Percentiles rank a stretch among this genome's conserved stretches.
Conservation (phyloP, 1,140 invertebrate genomes). For the Argopecten irradians region DNA sequence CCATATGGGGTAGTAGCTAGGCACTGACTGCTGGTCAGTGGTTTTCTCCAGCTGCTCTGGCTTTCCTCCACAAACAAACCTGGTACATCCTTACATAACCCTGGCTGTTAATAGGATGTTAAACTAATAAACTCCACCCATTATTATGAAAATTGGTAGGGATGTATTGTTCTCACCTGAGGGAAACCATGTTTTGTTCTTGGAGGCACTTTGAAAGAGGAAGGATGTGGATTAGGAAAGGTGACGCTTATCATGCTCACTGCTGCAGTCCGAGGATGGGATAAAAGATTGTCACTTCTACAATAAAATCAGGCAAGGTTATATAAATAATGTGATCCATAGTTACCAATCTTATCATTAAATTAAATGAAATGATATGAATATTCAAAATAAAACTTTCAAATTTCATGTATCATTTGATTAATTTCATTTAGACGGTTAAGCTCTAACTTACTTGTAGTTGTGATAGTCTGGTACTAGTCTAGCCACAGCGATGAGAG, state of each 20-base stretch:
- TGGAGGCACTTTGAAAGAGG: constrained; percentile 59
- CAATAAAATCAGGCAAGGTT: neutral
- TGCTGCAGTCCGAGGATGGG: constrained; percentile 60
- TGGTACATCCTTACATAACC: too few relatives aligned
- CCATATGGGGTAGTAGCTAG: too few relatives aligned
- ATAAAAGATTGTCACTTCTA: constrained; percentile 50
- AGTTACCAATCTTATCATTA: neutral
- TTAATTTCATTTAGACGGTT: too few relatives aligned
- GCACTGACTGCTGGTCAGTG: too few relatives aligned
- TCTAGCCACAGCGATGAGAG: constrained; percentile 71
- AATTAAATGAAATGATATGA: neutral
- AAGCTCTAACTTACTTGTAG: constrained; percentile 67
- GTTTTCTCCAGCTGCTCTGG: too few relatives aligned
- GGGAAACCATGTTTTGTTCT: constrained; percentile 64
- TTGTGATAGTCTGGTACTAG: constrained; percentile 73
- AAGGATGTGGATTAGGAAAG: constrained; percentile 65
- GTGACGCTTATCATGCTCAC: constrained; percentile 64
- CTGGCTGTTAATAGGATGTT: too few relatives aligned
- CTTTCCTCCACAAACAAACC: too few relatives aligned
- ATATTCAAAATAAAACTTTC: neutral
- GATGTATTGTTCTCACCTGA: constrained; percentile 53
- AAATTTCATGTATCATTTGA: too few relatives aligned
- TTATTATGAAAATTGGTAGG: too few relatives aligned
- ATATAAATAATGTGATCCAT: neutral
- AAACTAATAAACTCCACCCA: too few relatives aligned